These are phyloP conservation scores for Hanleya hanleyi DNA, from an alignment of 2,888 invertebrate species.

Conservation along the genomic window DNA sequence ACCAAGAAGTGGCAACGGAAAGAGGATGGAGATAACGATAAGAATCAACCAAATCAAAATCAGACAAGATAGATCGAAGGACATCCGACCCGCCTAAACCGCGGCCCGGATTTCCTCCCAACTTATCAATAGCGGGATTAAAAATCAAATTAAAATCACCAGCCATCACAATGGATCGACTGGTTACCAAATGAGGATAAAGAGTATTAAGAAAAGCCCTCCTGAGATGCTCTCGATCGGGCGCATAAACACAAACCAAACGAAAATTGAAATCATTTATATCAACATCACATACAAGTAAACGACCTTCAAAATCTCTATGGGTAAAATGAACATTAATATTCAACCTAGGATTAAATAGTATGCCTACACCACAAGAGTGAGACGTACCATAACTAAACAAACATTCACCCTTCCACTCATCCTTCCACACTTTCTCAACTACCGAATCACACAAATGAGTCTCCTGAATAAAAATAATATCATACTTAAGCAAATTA, in stretches of 20 bases:
- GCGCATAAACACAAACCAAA: not conserved
- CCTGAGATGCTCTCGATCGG: not conserved
- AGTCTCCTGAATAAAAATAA: not conserved
- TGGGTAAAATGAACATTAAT: not conserved
- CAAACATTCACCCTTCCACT: not conserved
- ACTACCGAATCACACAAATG: not conserved
- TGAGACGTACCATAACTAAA: not conserved
- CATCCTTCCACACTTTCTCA: not conserved
- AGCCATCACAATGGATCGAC: not conserved
- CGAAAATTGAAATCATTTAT: not conserved
- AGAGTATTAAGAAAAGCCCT: not conserved
- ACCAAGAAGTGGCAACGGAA: not conserved
- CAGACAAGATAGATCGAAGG: not conserved
- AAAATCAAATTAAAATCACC: not conserved
- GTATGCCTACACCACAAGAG: not conserved
- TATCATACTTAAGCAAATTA: not conserved
- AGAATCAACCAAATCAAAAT: not conserved
- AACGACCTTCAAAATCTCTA: not conserved
- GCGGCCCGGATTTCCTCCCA: not conserved
- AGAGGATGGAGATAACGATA: not conserved
- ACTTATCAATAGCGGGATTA: not conserved
- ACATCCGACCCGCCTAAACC: not conserved
- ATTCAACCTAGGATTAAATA: not conserved
- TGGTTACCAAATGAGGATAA: not conserved
- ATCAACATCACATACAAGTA: not conserved